Base-by-base conservation (phyloP, 2,888 invertebrate species). In the Ligdia adustata region DNA sequence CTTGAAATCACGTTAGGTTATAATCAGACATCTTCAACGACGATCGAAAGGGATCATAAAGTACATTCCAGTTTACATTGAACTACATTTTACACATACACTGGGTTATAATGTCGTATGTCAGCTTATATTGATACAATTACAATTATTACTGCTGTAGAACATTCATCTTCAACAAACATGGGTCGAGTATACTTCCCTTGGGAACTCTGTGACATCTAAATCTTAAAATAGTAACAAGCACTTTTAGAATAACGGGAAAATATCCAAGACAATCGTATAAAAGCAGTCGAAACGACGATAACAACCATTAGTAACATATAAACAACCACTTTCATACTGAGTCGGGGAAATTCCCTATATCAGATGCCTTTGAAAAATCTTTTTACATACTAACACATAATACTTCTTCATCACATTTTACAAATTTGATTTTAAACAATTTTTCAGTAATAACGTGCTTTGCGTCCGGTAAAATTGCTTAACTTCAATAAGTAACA, bases 1-100 rank as follows among this genome's bases (percentile, higher is more conserved):
- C 89, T 90, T 74, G 76, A 81, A 82, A 89, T 89, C 89, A 89
- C 90, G 57, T 79, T 75, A 75, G 67, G 81, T 85, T 83, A 74
- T 76, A 64, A 37, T 79, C 72, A 79, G 73, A 78, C 69, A 69
- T 67, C 47, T 66, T 62, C 60, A 59, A 45, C 47, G 29, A 57
- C 39, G 38, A 52, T 49, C 41, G 35, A 52, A 47, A 49, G 53
- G 45, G 26, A 44, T 44, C 38, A n/a, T 46, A 26, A 41, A 16
- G 14, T 26, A 24, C 9, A 29, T 29, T 22, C 9, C 16, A 18
- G 7, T 22, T 35, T 22, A 44, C 31, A 44, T 44, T 4, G 5
- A 37, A 9, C 28, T 34, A 31, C 12, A 5, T 12, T 11, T 9
- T 12, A 5, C 12, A 22, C 14, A 16, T 16, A 9, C 13, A 9